phyloP scores from a whole-genome alignment of 2,797 vertebrate genomes.

The Smutsia gigantea region DNA sequence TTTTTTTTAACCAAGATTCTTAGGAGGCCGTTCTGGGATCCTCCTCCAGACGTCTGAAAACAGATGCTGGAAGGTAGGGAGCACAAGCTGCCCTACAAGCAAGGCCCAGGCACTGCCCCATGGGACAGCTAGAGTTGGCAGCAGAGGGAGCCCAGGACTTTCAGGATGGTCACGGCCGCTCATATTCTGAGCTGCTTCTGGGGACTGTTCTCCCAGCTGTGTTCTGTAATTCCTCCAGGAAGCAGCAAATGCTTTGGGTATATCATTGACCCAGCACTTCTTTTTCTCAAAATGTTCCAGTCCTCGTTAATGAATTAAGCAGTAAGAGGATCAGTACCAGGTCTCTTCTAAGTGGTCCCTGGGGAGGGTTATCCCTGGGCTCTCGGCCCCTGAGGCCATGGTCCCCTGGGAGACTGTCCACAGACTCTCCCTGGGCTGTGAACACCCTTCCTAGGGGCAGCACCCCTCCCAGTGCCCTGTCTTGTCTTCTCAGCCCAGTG shows the following conservation, averaged over 20 bases:
- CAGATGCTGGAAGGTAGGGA: neutral
- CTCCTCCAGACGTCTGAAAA: neutral
- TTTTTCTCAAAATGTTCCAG: neutral
- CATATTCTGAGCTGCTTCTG: slow-evolving; percentile 2
- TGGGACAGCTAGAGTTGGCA: neutral
- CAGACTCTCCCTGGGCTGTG: neutral
- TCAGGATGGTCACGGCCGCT: neutral
- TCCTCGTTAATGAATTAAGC: neutral
- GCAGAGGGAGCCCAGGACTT: neutral
- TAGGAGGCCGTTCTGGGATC: neutral
- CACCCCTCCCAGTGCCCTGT: neutral
- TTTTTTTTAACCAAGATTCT: neutral
- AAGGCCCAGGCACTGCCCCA: neutral
- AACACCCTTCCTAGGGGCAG: neutral
- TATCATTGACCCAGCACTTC: neutral
- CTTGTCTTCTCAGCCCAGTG: neutral
- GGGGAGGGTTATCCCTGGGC: neutral
- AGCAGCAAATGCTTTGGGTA: neutral
- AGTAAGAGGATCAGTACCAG: neutral
- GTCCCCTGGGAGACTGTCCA: neutral
- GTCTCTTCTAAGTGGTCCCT: neutral
- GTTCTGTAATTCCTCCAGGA: neutral
- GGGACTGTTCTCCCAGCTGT: neutral
- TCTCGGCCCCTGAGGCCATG: neutral
- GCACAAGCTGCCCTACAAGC: neutral